phyloP scores from a whole-genome alignment of 2,888 invertebrate genomes.

The Leucoptera coffeella region DNA sequence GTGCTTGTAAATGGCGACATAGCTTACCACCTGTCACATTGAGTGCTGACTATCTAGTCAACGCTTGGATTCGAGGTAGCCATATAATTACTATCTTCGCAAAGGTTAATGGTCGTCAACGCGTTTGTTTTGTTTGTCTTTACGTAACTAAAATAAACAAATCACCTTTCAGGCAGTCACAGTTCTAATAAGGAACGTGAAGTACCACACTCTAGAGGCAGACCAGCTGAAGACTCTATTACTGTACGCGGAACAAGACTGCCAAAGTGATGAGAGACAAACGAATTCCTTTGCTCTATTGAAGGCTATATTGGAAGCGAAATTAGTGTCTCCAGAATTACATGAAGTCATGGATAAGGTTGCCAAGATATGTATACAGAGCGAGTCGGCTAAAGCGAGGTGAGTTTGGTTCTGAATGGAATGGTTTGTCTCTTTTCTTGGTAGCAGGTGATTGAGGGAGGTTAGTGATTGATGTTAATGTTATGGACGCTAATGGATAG shows the following conservation, averaged over 20 bases:
- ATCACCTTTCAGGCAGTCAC: conserved; percentile 61
- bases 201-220: conserved; percentile 59
- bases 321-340: conserved; percentile 66
- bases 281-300: conserved; percentile 83
- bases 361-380: conserved; percentile 69
- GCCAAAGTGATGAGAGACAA: conserved; percentile 77
- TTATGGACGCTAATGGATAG: too few relatives aligned
- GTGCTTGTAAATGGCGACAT: too few relatives aligned
- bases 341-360: conserved; percentile 78
- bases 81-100: too few relatives aligned
- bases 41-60: too few relatives aligned
- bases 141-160: conserved; percentile 3
- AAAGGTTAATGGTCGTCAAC: too few relatives aligned
- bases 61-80: too few relatives aligned
- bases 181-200: conserved; percentile 72
- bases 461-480: too few relatives aligned
- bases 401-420: too few relatives aligned
- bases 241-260: conserved; percentile 84
- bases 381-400: conserved; percentile 57
- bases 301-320: conserved; percentile 75
- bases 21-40: too few relatives aligned
- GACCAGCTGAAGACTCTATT: conserved; percentile 79
- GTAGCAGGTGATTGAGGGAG: too few relatives aligned
- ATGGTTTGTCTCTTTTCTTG: too few relatives aligned
- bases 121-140: too few relatives aligned